Percentiles rank a stretch among this genome's conserved stretches.
phyloP scores from a whole-genome alignment of 2,113 vertebrate species.

The Saguinus midas region DNA sequence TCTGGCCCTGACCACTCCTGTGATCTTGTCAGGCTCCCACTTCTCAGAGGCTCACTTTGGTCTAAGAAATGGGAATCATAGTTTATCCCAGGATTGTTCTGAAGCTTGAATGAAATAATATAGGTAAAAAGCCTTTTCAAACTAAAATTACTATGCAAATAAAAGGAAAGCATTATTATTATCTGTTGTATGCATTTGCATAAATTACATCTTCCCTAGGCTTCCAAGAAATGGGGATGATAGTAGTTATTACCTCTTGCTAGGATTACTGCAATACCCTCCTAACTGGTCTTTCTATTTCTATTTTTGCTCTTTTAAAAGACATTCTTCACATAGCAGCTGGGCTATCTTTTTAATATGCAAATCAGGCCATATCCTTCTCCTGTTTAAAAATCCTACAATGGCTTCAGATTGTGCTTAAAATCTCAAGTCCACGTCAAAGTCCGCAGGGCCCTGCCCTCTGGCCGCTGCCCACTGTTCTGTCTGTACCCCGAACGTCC shows the following conservation, averaged over 20 bases:
- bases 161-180: neutral
- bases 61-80: neutral
- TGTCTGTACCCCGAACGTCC: neutral
- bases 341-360: conserved; percentile 58
- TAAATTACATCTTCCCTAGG: conserved; percentile 13
- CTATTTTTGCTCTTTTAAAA: conserved; percentile 60
- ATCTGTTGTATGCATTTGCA: neutral
- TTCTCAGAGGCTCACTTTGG: neutral
- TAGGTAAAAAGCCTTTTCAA: neutral
- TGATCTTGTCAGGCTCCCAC: neutral
- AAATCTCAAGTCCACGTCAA: neutral
- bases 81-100: neutral
- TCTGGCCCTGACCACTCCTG: neutral
- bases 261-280: neutral
- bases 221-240: neutral
- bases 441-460: neutral
- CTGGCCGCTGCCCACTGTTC: no score
- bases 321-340: conserved; percentile 56
- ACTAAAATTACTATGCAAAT: neutral
- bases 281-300: conserved; percentile 15
- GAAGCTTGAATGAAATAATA: neutral
- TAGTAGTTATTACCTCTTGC: conserved; percentile 50
- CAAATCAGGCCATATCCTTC: conserved; percentile 22
- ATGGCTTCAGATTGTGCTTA: neutral
- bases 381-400: conserved; percentile 33